Evolutionary conservation across 2,113 vertebrate genomes (phyloP).

Genomic region (Scomber colias): DNA sequence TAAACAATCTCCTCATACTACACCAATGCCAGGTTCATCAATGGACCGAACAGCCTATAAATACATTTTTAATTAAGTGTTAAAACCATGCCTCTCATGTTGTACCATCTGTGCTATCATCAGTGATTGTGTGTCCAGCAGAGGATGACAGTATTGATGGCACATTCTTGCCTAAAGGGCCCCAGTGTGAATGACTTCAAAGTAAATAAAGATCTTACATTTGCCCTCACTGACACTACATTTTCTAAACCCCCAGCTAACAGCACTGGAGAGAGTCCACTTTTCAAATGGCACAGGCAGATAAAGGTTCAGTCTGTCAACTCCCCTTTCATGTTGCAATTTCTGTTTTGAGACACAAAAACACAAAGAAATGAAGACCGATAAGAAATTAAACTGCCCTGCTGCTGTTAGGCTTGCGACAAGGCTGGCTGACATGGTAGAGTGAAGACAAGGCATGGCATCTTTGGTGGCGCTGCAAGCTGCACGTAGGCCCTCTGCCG

Average conservation of each 20-base stretch:
- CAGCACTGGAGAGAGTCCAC: neutral
- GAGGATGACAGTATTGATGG: constrained; percentile 29
- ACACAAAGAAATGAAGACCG: neutral
- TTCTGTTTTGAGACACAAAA: constrained; percentile 2
- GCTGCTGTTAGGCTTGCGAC: constrained; percentile 31
- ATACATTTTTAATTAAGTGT: constrained; percentile 2
- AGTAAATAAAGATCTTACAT: constrained; percentile 52
- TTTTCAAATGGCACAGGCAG: constrained; percentile 22
- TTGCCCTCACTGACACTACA: constrained; percentile 25
- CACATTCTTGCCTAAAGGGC: constrained; percentile 25
- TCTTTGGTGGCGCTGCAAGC: constrained; percentile 57
- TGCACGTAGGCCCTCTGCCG: constrained; percentile 61
- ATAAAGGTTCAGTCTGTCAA: constrained; percentile 45
- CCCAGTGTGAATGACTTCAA: constrained; percentile 44
- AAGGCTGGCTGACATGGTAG: constrained; percentile 51
- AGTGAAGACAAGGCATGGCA: constrained; percentile 55
- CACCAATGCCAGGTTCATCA: neutral
- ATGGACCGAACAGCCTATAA: neutral
- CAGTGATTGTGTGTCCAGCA: constrained; percentile 4
- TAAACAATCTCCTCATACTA: neutral
- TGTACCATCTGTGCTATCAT: constrained; percentile 20
- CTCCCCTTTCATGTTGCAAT: neutral
- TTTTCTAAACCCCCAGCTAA: neutral
- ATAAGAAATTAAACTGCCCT: constrained; percentile 12
- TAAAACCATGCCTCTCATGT: neutral